Evolutionary conservation across 2,797 vertebrate species (phyloP).

Genomic region (Cercopithecus petaurista): DNA sequence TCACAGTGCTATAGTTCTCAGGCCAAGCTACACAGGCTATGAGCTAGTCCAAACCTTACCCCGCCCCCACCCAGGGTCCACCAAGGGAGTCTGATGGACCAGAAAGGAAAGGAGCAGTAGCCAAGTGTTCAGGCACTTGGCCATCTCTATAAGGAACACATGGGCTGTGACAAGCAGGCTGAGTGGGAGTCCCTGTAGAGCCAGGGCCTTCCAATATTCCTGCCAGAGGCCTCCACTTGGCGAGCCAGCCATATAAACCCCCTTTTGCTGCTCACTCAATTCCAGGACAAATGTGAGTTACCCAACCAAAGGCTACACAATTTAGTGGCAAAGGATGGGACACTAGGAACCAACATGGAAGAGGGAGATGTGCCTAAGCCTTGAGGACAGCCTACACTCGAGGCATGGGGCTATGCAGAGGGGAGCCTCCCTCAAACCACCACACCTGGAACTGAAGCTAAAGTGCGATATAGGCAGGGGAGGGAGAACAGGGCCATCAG

Average conservation of each 20-base stretch:
- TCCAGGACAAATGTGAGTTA: neutral
- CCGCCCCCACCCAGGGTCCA: neutral
- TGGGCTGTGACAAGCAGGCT: neutral
- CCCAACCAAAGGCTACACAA: neutral
- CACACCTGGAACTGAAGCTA: neutral
- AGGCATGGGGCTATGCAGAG: too few relatives aligned
- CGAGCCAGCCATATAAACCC: neutral
- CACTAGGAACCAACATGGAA: neutral
- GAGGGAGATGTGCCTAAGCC: neutral
- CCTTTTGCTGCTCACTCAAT: neutral
- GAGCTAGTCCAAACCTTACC: neutral
- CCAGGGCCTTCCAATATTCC: neutral
- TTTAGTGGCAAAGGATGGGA: neutral
- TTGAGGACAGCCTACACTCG: neutral
- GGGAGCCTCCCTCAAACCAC: neutral
- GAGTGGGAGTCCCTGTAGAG: neutral
- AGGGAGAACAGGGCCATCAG: accelerated
- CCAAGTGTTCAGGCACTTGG: neutral
- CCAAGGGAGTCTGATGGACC: too few relatives aligned
- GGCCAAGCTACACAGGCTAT: neutral
- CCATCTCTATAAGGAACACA: neutral
- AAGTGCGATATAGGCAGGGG: accelerated
- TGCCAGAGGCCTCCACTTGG: neutral
- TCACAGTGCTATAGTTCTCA: neutral
- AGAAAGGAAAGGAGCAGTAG: neutral